Conservation (phyloP, 2,113 vertebrate species). For the Cygnus buccinator region DNA sequence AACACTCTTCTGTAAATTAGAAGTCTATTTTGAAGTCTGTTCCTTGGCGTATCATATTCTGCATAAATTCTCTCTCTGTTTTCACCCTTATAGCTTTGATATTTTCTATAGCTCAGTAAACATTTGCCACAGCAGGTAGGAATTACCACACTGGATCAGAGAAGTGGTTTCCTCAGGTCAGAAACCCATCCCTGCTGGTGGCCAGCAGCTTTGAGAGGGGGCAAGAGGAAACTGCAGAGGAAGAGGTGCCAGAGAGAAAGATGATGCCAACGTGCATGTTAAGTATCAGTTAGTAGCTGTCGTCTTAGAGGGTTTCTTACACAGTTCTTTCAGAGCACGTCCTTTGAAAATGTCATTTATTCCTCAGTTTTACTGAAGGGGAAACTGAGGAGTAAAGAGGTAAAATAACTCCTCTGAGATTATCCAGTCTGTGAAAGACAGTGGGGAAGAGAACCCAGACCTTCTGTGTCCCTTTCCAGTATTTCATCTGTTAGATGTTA, state of each 20-base stretch:
- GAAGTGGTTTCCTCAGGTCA: not conserved
- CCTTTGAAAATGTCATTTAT: not conserved
- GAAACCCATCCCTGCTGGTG: not conserved
- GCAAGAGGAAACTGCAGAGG: not conserved
- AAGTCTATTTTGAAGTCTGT: conserved; percentile 1
- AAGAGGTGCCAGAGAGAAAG: not conserved
- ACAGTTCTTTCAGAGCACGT: not conserved
- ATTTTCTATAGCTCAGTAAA: not conserved
- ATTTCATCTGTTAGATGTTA: not conserved
- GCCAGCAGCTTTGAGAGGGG: not conserved
- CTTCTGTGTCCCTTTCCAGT: not conserved
- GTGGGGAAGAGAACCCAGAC: not conserved
- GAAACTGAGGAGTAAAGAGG: not conserved
- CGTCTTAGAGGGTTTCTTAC: not conserved
- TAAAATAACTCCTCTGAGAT: not conserved
- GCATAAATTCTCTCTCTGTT: not conserved
- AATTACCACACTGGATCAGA: not conserved
- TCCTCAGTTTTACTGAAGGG: not conserved
- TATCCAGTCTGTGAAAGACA: not conserved
- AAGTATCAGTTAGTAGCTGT: not conserved
- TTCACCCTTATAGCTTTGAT: not conserved
- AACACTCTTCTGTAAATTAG: not conserved
- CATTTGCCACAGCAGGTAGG: not conserved
- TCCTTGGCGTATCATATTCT: not conserved
- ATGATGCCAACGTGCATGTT: not conserved